Percentiles rank a stretch among this genome's conserved stretches.
These are phyloP conservation scores for Tringa solitaria DNA, from an alignment of 2,113 vertebrate species.

Conservation along the genomic window DNA sequence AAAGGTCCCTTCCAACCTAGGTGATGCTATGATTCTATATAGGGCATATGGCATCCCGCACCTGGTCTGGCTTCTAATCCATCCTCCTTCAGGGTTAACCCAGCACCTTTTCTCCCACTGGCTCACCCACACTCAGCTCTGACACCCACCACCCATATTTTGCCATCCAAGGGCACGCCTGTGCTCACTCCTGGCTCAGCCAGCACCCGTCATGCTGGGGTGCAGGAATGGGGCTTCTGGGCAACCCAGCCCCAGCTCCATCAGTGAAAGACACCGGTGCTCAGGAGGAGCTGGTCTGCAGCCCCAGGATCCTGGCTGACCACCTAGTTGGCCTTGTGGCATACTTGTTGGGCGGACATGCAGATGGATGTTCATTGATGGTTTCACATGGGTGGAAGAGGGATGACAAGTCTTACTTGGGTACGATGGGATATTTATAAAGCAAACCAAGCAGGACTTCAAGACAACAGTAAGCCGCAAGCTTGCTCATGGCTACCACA, in stretches of 20 bases:
- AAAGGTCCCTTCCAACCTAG: too few species aligned
- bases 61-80: not conserved
- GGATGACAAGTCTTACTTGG: not conserved
- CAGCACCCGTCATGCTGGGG: rapidly evolving
- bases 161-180: not conserved
- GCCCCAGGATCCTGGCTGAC: rapidly evolving
- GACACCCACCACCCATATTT: not conserved
- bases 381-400: not conserved
- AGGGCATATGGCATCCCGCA: not conserved
- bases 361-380: rapidly evolving
- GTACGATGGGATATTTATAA: not conserved
- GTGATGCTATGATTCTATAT: too few species aligned
- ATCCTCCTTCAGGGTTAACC: not conserved
- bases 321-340: too few species aligned
- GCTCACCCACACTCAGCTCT: rapidly evolving
- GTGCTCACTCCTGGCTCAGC: rapidly evolving
- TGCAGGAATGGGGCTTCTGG: rapidly evolving
- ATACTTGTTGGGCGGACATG: rapidly evolving
- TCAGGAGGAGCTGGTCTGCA: not conserved
- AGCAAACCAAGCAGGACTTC: not conserved
- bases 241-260: not conserved
- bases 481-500: not conserved
- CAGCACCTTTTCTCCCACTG: not conserved
- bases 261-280: not conserved
- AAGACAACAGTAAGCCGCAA: not conserved